These are phyloP conservation scores for Nephrocerus scutellatus DNA, from an alignment of 2,888 invertebrate genomes.

Conservation along the genomic window DNA sequence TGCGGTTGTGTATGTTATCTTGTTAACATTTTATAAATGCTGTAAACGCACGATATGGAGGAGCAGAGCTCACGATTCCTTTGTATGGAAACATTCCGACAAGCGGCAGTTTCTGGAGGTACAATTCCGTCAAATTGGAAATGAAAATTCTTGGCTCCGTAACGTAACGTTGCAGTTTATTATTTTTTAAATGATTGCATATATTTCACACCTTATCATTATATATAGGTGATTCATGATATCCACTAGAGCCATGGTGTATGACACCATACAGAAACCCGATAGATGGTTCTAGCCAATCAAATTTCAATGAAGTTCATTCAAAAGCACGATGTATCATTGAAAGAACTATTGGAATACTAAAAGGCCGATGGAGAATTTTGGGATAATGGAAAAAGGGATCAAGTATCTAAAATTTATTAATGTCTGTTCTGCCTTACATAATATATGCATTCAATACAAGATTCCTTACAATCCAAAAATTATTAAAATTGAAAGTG, in stretches of 20 bases:
- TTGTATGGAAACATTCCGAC: slow-evolving; percentile 10
- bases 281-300: slow-evolving; percentile 3
- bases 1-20: no score
- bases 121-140: slow-evolving; percentile 1
- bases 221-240: no score
- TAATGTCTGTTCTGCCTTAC: no score
- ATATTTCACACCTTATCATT: not conserved
- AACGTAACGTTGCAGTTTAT: slow-evolving; percentile 1
- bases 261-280: slow-evolving; percentile 12
- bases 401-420: no score
- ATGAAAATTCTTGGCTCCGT: slow-evolving; percentile 2
- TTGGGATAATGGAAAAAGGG: slow-evolving; percentile 11
- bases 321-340: slow-evolving; percentile 13
- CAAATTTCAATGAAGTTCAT: slow-evolving; percentile 11
- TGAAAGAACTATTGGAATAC: slow-evolving; percentile 13
- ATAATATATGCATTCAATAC: no score
- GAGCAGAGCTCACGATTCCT: slow-evolving; percentile 9
- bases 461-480: no score
- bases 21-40: no score
- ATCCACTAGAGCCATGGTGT: no score
- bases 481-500: no score
- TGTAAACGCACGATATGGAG: no score
- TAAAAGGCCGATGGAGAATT: slow-evolving; percentile 15
- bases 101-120: slow-evolving; percentile 4
- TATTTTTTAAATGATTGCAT: not conserved